Evolutionary conservation across 2,113 vertebrate species (phyloP), one percentile per base, ranked within the genome.

Genomic region (Odobenus rosmarus): DNA sequence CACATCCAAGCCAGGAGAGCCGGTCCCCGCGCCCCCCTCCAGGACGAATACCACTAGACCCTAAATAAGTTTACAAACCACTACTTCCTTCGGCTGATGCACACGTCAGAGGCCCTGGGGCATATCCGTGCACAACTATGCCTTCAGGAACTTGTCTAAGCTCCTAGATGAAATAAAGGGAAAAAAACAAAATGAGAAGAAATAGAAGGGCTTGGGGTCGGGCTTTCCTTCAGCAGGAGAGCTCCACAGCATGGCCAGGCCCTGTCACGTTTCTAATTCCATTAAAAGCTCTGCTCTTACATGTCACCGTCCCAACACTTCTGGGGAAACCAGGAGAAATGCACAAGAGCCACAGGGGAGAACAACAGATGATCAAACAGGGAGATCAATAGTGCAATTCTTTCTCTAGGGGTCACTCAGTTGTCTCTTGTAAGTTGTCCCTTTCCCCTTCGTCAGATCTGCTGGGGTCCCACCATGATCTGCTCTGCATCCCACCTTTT

Each of bases 341-440:
- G 0, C 31, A 10, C 1, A 0, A 0, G 26, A 51, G n/a, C 33
- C 13, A 1, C 74, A 10, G 28, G 24, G 19, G 62, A 39, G 46
- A 46, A 31, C 33, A 3, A 46, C 16, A 1, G 9, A 5, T 7
- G 42, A 33, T 77, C 33, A 10, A 23, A 64, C 0, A 23, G 53
- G 69, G 49, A 88, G 46, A 7, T 24, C 33, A 31, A 19, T 11
- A 55, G 67, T 31, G 64, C 4, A 19, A 3, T 15, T 42, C 6
- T 21, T 79, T 36, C 94, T 59, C 36, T 4, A 15, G 36, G 81
- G 81, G 11, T 59, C 33, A 4, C 15, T 55, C 5, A 23, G 15
- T 9, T 5, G 49, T 18, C 69, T 9, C 9, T 19, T 0, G 7
- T 4, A 26, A 23, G 14, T 5, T 16, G 15, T 24, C 49, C 49